Base-by-base conservation (phyloP, 30 jellyfish, hydroid and myxozoan genomes). In the Aurelia aurita complex sp. Pacific region DNA sequence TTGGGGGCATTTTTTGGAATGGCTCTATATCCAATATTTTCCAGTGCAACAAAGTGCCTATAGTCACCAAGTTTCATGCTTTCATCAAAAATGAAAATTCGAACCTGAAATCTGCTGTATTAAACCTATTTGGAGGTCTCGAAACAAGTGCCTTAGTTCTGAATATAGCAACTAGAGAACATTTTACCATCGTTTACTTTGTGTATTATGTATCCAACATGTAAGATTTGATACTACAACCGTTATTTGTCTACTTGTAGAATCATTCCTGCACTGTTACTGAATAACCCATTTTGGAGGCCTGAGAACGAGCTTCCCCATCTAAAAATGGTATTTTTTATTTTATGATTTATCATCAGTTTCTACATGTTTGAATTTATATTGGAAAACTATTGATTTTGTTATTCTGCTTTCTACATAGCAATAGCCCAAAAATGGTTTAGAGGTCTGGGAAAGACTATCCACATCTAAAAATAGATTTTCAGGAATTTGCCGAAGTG, bases 381-480 rank as follows among this genome's bases (percentile, higher is more conserved):
- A 23, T 23, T 23, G 29, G 29, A 23, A 23, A 23, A 23, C 29
- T 23, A 23, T 23, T 23, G 29, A 23, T 23, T 23, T 23, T 23
- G 29, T 23, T 23, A 23, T 23, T 23, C 29, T 23, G n/a, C n/a
- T 10, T 11, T 23, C 29, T 23, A 23, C 29, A 23, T 23, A 23
- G 29, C 29, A 23, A 23, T 23, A 23, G 29, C 29, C 66, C 81
- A 13, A 71, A 71, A 71, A 65, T 65, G 63, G 29, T 43, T 71
- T 71, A 14, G 66, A 71, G 81, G 70, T 71, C 81, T 71, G 67
- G 81, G 29, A 71, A 71, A 17, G 81, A 71, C 69, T 71, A 8
- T 71, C 81, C 66, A 13, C 16, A 14, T 43, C 81, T 71, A 71
- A 71, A 71, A 35, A 71, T 71, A 71, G 81, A 32, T 71, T 71